Evolutionary conservation across 2,797 vertebrate species (phyloP).

Genomic region (Lutjanus argentimaculatus): DNA sequence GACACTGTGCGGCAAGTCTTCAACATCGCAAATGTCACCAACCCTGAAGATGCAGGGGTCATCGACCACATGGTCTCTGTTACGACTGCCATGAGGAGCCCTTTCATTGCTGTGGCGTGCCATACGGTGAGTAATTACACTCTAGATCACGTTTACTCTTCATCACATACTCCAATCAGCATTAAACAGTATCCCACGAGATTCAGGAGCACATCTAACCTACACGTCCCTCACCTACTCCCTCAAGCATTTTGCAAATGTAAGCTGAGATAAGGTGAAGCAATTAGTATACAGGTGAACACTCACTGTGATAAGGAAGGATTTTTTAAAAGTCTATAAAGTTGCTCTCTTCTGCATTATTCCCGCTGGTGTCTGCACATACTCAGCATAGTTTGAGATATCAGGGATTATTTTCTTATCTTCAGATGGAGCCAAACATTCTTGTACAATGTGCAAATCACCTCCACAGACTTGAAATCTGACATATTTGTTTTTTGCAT

Average conservation of each 20-base stretch:
- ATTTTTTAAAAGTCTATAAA: slow-evolving; percentile 6
- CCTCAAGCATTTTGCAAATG: slow-evolving; percentile 5
- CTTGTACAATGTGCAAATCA: slow-evolving; percentile 8
- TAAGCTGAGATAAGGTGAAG: slow-evolving; percentile 11
- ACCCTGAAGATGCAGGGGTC: slow-evolving; percentile 90
- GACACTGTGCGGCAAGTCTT: slow-evolving; percentile 87
- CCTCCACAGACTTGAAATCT: slow-evolving; percentile 15
- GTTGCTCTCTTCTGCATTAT: slow-evolving; percentile 14
- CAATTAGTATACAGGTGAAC: not conserved
- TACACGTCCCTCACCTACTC: too few species aligned
- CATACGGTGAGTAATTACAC: slow-evolving; percentile 81
- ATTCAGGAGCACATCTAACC: slow-evolving; percentile 1
- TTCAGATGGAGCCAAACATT: slow-evolving; percentile 25
- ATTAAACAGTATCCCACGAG: not conserved
- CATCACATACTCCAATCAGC: not conserved
- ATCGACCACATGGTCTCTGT: slow-evolving; percentile 95
- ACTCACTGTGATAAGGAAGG: slow-evolving; percentile 17
- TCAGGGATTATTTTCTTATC: slow-evolving; percentile 21
- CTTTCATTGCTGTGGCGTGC: slow-evolving; percentile 90
- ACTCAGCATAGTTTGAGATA: slow-evolving; percentile 17
- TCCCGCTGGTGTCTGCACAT: slow-evolving; percentile 17
- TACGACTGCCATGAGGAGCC: slow-evolving; percentile 92
- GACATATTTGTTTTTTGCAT: slow-evolving; percentile 15
- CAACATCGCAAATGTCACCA: slow-evolving; percentile 83
- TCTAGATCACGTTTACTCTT: not conserved